Conservation (phyloP, 1,140 invertebrate species). For the Xylocopa sonorina region DNA sequence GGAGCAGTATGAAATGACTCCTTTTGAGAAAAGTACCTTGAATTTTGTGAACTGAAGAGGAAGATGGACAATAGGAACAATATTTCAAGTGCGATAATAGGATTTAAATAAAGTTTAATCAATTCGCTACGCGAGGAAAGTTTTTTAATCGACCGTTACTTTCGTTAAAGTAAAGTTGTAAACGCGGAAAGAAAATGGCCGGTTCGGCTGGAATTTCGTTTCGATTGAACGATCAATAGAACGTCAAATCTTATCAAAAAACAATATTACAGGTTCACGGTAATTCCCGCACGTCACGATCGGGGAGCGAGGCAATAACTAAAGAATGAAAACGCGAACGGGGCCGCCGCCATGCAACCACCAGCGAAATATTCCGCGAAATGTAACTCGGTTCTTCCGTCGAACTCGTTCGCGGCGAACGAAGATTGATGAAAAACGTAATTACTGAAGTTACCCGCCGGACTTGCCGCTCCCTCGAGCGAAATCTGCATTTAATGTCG, state of each 20-base stretch:
- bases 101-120: no score
- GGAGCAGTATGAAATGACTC: no score
- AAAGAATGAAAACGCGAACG: slow-evolving; percentile 4
- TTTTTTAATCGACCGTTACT: no score
- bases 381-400: slow-evolving; percentile 24
- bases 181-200: background rate
- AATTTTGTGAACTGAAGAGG: no score
- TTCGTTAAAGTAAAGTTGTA: no score
- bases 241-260: slow-evolving; percentile 29
- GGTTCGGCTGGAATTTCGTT: background rate
- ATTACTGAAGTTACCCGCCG: slow-evolving; percentile 50
- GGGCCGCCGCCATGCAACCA: background rate
- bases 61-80: no score
- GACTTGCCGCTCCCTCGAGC: background rate
- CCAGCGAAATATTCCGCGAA: slow-evolving; percentile 13
- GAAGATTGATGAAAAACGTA: slow-evolving; percentile 62
- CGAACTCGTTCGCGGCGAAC: slow-evolving; percentile 44
- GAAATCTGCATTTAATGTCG: slow-evolving; percentile 37
- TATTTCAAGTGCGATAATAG: no score
- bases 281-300: slow-evolving; percentile 34
- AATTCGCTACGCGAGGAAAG: no score
- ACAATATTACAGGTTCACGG: slow-evolving; percentile 26
- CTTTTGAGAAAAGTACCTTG: no score
- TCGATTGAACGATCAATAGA: slow-evolving; percentile 16
- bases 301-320: slow-evolving; percentile 6